phyloP scores from a whole-genome alignment of 2,797 vertebrate species.

The Tragopan temminckii region DNA sequence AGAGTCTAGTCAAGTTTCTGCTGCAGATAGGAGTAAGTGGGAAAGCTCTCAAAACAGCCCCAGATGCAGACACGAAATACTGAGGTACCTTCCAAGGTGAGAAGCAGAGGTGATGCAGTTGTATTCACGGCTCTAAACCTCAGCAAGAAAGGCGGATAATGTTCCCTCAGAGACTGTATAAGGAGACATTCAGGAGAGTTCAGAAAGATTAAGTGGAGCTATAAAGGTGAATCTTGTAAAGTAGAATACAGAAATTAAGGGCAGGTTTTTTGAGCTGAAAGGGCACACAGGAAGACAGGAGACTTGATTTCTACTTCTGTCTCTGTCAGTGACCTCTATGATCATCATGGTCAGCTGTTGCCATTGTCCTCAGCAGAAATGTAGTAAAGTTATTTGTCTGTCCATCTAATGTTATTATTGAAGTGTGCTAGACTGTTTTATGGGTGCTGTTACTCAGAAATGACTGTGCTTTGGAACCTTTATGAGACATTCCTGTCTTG shows the following conservation, averaged over 20 bases:
- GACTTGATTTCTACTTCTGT: background rate
- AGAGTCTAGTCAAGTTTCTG: background rate
- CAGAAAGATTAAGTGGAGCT: constrained; percentile 37
- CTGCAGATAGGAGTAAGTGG: background rate
- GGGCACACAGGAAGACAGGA: background rate
- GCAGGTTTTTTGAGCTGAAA: background rate
- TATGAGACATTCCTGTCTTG: background rate
- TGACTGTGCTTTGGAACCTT: background rate
- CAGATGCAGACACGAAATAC: background rate
- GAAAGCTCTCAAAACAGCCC: background rate
- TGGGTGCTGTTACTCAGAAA: background rate
- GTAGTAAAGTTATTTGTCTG: background rate
- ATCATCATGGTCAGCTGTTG: background rate
- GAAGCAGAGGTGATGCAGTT: background rate
- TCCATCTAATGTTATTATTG: background rate
- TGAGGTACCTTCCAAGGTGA: background rate
- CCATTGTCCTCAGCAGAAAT: background rate
- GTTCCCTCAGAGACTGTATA: background rate
- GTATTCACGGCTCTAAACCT: background rate
- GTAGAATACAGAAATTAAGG: background rate
- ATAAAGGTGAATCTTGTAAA: constrained; percentile 18
- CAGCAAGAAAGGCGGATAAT: background rate
- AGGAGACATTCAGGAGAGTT: constrained; percentile 28
- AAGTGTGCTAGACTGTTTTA: background rate
- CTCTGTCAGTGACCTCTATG: background rate